phyloP scores from a whole-genome alignment of 2,888 invertebrate species.

The Drosophila ezoana region DNA sequence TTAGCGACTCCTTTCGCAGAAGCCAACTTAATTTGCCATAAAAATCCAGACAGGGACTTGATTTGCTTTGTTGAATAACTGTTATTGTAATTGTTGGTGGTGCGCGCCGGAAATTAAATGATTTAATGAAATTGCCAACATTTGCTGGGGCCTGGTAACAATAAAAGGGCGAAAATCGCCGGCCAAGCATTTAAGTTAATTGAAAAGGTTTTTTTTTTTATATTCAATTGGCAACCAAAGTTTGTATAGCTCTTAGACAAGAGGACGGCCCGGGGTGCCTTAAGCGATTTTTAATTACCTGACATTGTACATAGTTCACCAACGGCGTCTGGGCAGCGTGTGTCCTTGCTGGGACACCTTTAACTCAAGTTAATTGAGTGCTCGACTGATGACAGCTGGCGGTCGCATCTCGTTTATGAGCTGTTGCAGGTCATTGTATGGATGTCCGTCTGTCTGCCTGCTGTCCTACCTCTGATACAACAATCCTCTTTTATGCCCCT shows the following conservation, averaged over 20 bases:
- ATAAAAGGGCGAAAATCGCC: slow-evolving; percentile 58
- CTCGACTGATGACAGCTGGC: slow-evolving; percentile 33
- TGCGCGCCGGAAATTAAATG: slow-evolving; percentile 76
- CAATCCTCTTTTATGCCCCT: slow-evolving; percentile 7
- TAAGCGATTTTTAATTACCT: slow-evolving; percentile 79
- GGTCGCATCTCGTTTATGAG: slow-evolving; percentile 23
- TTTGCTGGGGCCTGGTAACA: slow-evolving; percentile 47
- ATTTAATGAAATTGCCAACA: slow-evolving; percentile 76
- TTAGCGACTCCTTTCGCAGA: slow-evolving; percentile 15
- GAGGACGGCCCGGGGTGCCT: slow-evolving; percentile 5
- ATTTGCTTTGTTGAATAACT: slow-evolving; percentile 58
- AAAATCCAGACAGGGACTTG: slow-evolving; percentile 68
- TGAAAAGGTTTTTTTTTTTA: slow-evolving; percentile 59
- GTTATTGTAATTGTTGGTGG: slow-evolving; percentile 39
- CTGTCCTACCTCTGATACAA: slow-evolving; percentile 4
- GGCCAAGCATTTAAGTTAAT: slow-evolving; percentile 67
- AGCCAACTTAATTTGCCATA: slow-evolving; percentile 75
- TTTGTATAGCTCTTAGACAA: slow-evolving; percentile 6
- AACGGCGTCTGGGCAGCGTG: slow-evolving; percentile 8
- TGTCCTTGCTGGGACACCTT: slow-evolving; percentile 28
- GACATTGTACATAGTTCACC: slow-evolving; percentile 47
- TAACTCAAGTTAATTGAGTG: slow-evolving; percentile 50
- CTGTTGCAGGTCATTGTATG: slow-evolving; percentile 1
- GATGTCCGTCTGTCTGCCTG: slow-evolving; percentile 6
- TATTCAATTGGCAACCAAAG: slow-evolving; percentile 29